Base-by-base conservation (phyloP, 2,797 vertebrate genomes). In the Sternotherus odoratus region DNA sequence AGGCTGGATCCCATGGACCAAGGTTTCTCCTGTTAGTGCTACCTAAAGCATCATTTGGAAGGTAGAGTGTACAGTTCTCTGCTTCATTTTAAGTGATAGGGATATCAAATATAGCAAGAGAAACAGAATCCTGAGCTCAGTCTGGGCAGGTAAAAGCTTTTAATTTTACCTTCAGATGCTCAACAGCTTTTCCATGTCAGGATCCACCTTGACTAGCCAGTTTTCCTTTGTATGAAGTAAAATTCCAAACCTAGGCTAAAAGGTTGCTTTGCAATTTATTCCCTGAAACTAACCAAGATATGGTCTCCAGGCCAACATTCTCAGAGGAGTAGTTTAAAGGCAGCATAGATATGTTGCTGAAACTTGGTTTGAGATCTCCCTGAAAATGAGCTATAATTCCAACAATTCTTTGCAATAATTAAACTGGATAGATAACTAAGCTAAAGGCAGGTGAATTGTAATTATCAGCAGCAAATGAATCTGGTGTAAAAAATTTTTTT, bases 261-360 rank as follows among this genome's bases (percentile, higher is more conserved):
- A 74, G 23, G 26, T 17, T 75, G 43, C 26, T 46, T 46, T 75
- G 72, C 43, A 75, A 75, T 26, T 26, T 46, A 74, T 74, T 74
- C 39, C 10, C 69, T 46, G 39, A 12, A 74, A 46, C 26, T 43
- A 75, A 48, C 24, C 26, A 75, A 48, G 39, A 82, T 43, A 83
- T 53, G 51, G 78, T 63, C 72, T 48, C 77, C 49, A 21, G 48
- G 77, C 13, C 2, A 3, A 79, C 4, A 39, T 69, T 53, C 79
- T n/a, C 74, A 51, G 8, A 30, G 56, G 83, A 49, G 49, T 69
- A 8, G 8, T 83, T 33, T 0, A 87, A 51, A 26, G 77, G 30
- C 49, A 77, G 60, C 39, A 2, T 26, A 78, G 72, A 4, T 79
- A 79, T 43, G 28, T 0, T 1, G 39, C 15, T 2, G 33, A 63